Base-by-base conservation (phyloP, 2,888 invertebrate species). In the Philopedon plagiatum region DNA sequence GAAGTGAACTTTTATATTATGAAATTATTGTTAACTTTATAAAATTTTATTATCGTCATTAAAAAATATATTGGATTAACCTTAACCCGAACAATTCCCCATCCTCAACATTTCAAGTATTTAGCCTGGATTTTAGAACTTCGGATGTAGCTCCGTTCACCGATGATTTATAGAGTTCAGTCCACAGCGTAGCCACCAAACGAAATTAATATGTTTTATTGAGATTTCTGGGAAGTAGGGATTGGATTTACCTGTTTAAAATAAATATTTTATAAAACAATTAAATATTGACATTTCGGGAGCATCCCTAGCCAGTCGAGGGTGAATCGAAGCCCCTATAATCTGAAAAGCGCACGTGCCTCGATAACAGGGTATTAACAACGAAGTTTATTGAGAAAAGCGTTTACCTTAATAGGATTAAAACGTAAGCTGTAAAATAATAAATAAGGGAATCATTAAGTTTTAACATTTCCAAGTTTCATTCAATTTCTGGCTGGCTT, bases 101-200 rank as follows among this genome's bases (percentile, higher is more conserved):
- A 34, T 34, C 34, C 34, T 34, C 11, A 34, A 34, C 34, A 34
- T 2, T 34, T 34, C 11, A 0, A 3, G 2, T 39, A 39, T n/a
- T 1, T 39, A 2, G 5, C 34, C 34, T 2, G 34, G 11, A 34
- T n/a, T 34, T 34, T 39, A 15, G 5, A 15, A 39, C 13, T n/a
- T 15, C 13, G 39, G 39, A 39, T 39, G 15, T 15, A 15, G 4
- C 39, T 39, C 18, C 13, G 15, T 56, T n/a, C n/a, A n/a, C n/a
- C n/a, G n/a, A 60, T 60, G 60, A 60, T 41, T 60, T 60, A 60
- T 60, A 41, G 60, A 11, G 60, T 23, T 60, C 44, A 44, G 23
- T 11, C 18, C 26, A 44, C 19, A 19, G 26, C 41, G 60, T 13
- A 19, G 21, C 19, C 21, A 29, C 60, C 8, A 44, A 26, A 44